These are phyloP conservation scores for Diplolepis rosae DNA, from an alignment of 2,888 invertebrate genomes.

Conservation along the genomic window DNA sequence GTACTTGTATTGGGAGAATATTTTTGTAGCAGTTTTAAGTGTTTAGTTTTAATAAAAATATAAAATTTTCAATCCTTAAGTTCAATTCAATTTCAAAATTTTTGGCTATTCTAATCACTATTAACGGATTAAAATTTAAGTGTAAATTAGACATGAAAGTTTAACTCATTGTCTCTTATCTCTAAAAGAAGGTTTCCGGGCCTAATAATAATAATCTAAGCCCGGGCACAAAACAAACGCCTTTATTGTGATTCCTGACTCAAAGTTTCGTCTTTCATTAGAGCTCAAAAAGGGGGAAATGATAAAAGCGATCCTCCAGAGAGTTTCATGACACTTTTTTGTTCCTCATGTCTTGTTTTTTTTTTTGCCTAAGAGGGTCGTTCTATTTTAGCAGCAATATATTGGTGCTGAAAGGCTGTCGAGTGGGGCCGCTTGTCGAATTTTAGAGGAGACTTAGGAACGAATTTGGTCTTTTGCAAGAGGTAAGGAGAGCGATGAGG, in stretches of 20 bases:
- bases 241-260: not conserved
- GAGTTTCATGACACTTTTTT: not conserved
- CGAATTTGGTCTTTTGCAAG: not conserved
- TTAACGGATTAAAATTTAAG: too few relatives aligned
- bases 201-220: not conserved
- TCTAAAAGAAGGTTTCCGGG: not conserved
- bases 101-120: too few relatives aligned
- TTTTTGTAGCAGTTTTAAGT: too few relatives aligned
- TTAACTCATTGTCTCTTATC: not conserved
- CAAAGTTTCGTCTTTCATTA: not conserved
- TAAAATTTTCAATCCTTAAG: too few relatives aligned
- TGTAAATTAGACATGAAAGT: too few relatives aligned
- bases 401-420: constrained; percentile 17
- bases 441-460: constrained; percentile 38
- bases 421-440: not conserved
- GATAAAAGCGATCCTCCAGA: not conserved
- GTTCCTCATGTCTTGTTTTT: not conserved
- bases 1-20: too few relatives aligned
- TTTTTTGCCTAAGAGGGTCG: not conserved
- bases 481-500: constrained; percentile 13
- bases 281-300: not conserved
- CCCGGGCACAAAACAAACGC: not conserved
- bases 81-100: too few relatives aligned
- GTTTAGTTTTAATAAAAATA: too few relatives aligned
- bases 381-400: constrained; percentile 9